A percentile compares a stretch with the other conserved stretches of the same genome.
Conservation (phyloP, 1,140 invertebrate species). For the Lysiphlebus fabarum region DNA sequence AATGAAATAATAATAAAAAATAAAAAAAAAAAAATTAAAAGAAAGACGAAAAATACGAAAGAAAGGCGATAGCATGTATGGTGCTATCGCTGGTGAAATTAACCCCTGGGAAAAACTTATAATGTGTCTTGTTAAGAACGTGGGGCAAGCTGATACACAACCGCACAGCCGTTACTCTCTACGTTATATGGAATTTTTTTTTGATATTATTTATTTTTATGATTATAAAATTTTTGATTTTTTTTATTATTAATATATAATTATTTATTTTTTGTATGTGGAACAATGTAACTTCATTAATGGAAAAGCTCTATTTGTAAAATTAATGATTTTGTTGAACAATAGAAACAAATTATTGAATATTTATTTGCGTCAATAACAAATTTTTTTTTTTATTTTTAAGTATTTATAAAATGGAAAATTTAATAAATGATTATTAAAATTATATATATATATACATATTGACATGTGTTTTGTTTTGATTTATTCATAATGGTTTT, state of each 20-base stretch:
- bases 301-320: too few species aligned
- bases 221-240: constrained; percentile 5
- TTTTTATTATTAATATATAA: background rate
- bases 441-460: constrained; percentile 6
- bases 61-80: constrained; percentile 23
- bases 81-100: constrained; percentile 40
- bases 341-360: too few species aligned
- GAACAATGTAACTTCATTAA: too few species aligned
- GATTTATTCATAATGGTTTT: background rate
- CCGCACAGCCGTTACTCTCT: constrained; percentile 6
- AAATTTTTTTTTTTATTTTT: too few species aligned
- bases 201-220: too few species aligned
- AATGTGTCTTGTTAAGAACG: constrained; percentile 42
- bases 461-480: constrained; percentile 7
- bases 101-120: constrained; percentile 45
- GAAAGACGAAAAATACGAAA: constrained; percentile 8
- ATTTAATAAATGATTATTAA: too few species aligned
- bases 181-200: constrained; percentile 1
- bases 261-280: too few species aligned
- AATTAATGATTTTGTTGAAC: background rate
- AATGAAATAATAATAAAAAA: background rate
- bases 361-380: too few species aligned
- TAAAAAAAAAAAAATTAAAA: background rate
- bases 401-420: too few species aligned
- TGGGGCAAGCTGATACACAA: constrained; percentile 24